These are phyloP conservation scores for Watsonalla binaria DNA, from an alignment of 2,888 invertebrate genomes.

Conservation along the genomic window DNA sequence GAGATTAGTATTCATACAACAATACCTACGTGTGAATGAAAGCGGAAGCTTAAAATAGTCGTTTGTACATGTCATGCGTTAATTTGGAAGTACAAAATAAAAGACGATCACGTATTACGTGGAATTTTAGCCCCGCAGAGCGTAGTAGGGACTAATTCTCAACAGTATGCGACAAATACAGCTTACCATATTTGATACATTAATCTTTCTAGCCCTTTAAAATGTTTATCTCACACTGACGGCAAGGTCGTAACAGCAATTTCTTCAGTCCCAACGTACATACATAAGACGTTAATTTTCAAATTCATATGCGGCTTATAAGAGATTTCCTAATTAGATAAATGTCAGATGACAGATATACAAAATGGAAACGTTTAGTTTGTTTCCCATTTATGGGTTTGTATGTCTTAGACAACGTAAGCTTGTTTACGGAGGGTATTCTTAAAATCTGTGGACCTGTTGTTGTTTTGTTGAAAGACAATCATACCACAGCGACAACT, in stretches of 20 bases:
- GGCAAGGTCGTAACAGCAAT: conserved; percentile 26
- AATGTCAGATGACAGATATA: conserved; percentile 46
- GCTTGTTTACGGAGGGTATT: conserved; percentile 11
- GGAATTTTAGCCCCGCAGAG: not conserved
- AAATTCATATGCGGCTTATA: conserved; percentile 39
- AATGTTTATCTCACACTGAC: not conserved
- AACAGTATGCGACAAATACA: not conserved
- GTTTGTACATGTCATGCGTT: too few species aligned
- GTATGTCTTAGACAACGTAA: conserved; percentile 12
- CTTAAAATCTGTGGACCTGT: conserved; percentile 1
- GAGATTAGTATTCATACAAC: not conserved
- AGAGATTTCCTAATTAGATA: conserved; percentile 46
- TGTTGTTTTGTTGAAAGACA: too few species aligned
- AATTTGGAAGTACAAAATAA: too few species aligned
- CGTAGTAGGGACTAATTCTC: not conserved
- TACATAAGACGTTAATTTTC: conserved; percentile 34
- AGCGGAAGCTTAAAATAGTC: too few species aligned
- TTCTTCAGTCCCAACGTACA: conserved; percentile 29
- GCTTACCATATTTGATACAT: not conserved
- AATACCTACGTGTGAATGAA: not conserved
- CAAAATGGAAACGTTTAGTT: conserved; percentile 44
- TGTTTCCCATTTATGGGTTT: conserved; percentile 29
- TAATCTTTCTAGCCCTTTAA: not conserved
- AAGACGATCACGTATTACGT: too few species aligned
- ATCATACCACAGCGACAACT: too few species aligned